Evolutionary conservation across 1,140 invertebrate species (phyloP), one percentile per base, ranked within the genome.

Genomic region (Ditylenchus dipsaci): DNA sequence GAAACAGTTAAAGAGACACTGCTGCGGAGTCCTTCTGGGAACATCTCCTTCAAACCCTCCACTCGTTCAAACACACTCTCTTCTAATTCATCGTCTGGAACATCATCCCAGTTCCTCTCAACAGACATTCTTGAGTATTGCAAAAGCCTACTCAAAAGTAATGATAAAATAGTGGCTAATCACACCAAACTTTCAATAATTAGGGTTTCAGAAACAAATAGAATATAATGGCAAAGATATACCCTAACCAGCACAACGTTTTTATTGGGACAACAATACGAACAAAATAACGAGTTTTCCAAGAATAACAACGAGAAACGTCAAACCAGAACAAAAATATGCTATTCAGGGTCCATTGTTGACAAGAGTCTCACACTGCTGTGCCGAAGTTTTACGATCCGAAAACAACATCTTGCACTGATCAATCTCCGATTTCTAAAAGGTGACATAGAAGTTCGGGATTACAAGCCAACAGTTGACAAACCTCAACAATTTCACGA

Each of bases 401-500:
- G 73, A 74, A 43, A 71, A 71, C 29, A 71, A 49, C 33, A 67
- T 49, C 9, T 63, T 38, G 67, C 69, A 71, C 23, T 71, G 53
- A 23, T 71, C 43, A 21, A 71, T 33, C 17, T 71, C 69, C 13
- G 17, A 26, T 30, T 30, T 27, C 68, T 69, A 27, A 72, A 74
- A 8, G 7, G 7, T 61, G 3, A 56, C 3, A 26, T 56, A 29
- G 15, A 19, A 59, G 17, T 5, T 7, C 8, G 8, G 56, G 13
- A 61, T 66, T 7, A 66, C 43, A 65, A 65, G n/a, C n/a, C 1
- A 57, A 62, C 3, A 56, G 13, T 56, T 56, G 3, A 33, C 43
- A 26, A 26, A 73, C 76, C 43, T 76, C 68, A 23, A 75, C 64
- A 21, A 30, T 63, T 21, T 75, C 76, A 73, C 91, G 87, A 23